A percentile compares a stretch with the other conserved stretches of the same genome.
Conservation (phyloP, 2,888 invertebrate genomes). For the Holacanthella duospinosa region DNA sequence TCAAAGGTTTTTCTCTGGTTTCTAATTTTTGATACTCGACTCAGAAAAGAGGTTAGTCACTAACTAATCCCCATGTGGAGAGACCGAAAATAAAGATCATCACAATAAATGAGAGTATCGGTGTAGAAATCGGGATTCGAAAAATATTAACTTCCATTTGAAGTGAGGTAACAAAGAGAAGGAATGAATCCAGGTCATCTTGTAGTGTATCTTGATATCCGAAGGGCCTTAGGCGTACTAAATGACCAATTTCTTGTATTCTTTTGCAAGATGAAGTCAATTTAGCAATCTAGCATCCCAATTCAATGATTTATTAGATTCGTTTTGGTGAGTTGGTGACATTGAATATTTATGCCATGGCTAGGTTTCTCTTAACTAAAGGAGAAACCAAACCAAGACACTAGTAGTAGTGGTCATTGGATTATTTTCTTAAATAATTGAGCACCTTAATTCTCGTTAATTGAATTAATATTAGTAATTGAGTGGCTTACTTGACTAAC, state of each 20-base stretch:
- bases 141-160: conserved; percentile 63
- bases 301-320: not conserved
- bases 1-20: too few relatives aligned
- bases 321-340: too few relatives aligned
- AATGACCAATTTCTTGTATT: conserved; percentile 65
- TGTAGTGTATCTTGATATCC: conserved; percentile 66
- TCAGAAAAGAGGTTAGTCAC: too few relatives aligned
- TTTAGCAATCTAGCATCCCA: conserved; percentile 56
- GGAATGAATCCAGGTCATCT: conserved; percentile 62
- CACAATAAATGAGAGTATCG: conserved; percentile 55
- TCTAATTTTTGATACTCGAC: too few relatives aligned
- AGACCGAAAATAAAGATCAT: conserved; percentile 51
- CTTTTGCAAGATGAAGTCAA: conserved; percentile 60
- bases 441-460: too few relatives aligned
- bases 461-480: too few relatives aligned
- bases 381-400: too few relatives aligned
- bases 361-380: too few relatives aligned
- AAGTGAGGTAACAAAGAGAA: conserved; percentile 64
- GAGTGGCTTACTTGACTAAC: conserved; percentile 64
- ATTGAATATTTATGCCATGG: too few relatives aligned
- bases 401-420: too few relatives aligned
- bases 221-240: conserved; percentile 64
- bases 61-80: conserved; percentile 62
- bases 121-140: conserved; percentile 59
- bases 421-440: too few relatives aligned